phyloP scores from a whole-genome alignment of 2,888 invertebrate genomes.

The Eristalis intricaria region DNA sequence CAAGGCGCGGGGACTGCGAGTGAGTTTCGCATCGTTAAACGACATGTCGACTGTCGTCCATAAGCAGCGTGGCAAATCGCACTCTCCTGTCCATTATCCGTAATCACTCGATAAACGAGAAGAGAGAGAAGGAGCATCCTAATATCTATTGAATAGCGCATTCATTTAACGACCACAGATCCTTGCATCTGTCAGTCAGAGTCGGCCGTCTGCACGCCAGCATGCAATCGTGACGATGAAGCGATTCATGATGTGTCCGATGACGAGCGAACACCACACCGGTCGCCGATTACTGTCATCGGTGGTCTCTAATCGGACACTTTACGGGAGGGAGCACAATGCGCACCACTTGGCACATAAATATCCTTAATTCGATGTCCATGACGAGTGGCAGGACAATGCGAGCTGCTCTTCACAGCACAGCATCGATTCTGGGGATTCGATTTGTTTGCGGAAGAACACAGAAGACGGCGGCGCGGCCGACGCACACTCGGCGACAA shows the following conservation, averaged over 20 bases:
- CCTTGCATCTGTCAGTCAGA: conserved; percentile 64
- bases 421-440: conserved; percentile 6
- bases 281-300: conserved; percentile 67
- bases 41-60: conserved; percentile 12
- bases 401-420: neutral
- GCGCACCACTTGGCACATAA: conserved; percentile 47
- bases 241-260: conserved; percentile 40
- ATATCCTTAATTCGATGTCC: conserved; percentile 65
- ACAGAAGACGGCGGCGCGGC: neutral
- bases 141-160: conserved; percentile 68
- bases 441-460: conserved; percentile 65
- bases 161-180: conserved; percentile 68
- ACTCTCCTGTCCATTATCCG: conserved; percentile 6
- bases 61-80: conserved; percentile 53
- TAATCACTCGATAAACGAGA: conserved; percentile 37
- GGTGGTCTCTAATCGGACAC: conserved; percentile 50
- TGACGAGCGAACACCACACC: conserved; percentile 26
- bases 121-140: conserved; percentile 11
- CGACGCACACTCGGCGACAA: conserved; percentile 43
- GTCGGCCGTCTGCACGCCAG: conserved; percentile 52
- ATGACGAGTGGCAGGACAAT: conserved; percentile 48
- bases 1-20: neutral
- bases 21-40: conserved; percentile 38
- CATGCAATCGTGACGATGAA: conserved; percentile 62
- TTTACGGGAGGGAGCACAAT: conserved; percentile 55